Conservation (phyloP, 2,888 invertebrate genomes). For the Acrobasis consociella region DNA sequence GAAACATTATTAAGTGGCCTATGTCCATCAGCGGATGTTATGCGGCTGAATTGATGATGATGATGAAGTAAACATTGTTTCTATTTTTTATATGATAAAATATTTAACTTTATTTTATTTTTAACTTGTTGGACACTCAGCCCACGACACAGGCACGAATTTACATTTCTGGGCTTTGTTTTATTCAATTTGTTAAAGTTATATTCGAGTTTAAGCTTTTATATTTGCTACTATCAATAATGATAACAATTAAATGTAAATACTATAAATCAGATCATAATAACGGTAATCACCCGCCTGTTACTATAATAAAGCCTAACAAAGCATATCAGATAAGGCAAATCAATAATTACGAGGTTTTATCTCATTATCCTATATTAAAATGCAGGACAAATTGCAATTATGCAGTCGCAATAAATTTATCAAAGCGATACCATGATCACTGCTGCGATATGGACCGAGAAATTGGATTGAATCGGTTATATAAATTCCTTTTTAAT, state of each 20-base stretch:
- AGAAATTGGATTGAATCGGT: not conserved
- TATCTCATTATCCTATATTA: constrained; percentile 4
- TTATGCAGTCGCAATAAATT: constrained; percentile 13
- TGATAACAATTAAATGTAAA: not conserved
- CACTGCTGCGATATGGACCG: not conserved
- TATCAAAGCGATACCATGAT: not conserved
- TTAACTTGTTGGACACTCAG: too few species aligned
- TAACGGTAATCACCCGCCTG: constrained; percentile 7
- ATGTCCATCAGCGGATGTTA: too few species aligned
- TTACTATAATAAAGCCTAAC: not conserved
- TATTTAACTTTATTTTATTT: too few species aligned
- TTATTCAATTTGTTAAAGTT: too few species aligned
- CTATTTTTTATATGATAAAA: too few species aligned
- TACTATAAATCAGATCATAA: not conserved
- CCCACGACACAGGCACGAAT: too few species aligned
- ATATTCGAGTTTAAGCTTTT: too few species aligned
- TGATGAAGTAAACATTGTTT: too few species aligned
- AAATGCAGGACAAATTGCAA: constrained; percentile 13
- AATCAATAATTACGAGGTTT: constrained; percentile 9
- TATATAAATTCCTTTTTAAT: too few species aligned
- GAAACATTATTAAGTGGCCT: too few species aligned
- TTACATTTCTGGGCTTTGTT: too few species aligned
- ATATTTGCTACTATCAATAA: not conserved
- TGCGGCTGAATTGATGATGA: too few species aligned
- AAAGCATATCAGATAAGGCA: constrained; percentile 12